phyloP scores from a whole-genome alignment of 1,140 invertebrate genomes.

The Bemisia tabaci region DNA sequence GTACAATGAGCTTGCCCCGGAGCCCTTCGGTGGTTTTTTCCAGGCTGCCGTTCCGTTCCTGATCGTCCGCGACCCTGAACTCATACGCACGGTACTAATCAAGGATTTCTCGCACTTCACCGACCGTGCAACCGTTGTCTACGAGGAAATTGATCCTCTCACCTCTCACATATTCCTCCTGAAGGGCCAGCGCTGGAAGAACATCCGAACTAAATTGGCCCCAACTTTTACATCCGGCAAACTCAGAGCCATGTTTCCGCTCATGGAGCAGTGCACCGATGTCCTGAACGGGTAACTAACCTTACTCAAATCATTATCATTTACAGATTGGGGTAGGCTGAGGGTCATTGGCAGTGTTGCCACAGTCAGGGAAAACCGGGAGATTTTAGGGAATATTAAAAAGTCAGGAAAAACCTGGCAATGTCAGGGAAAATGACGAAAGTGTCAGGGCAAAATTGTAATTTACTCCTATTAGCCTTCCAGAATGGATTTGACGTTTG shows the following conservation, averaged over 20 bases:
- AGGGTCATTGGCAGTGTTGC: too few species aligned
- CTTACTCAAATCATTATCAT: too few species aligned
- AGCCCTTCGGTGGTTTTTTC: constrained; percentile 32
- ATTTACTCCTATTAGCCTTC: too few species aligned
- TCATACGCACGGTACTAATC: constrained; percentile 32
- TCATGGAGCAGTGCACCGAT: constrained; percentile 19
- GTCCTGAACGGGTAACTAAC: too few species aligned
- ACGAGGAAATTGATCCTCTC: constrained; percentile 20
- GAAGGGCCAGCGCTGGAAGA: constrained; percentile 28
- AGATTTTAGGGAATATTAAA: too few species aligned
- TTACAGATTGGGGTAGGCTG: too few species aligned
- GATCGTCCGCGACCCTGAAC: constrained; percentile 35
- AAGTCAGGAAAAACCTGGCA: too few species aligned
- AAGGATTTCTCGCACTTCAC: constrained; percentile 28
- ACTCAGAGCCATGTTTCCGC: constrained; percentile 22
- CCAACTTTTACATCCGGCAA: constrained; percentile 23
- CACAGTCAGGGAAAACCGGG: too few species aligned
- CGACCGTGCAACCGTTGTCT: constrained; percentile 20
- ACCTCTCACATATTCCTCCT: constrained; percentile 20
- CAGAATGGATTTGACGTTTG: too few species aligned
- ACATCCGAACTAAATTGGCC: constrained; percentile 27
- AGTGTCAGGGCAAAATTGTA: too few species aligned
- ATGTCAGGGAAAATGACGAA: too few species aligned
- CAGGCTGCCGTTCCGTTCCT: constrained; percentile 33
- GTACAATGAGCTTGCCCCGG: constrained; percentile 6